Evolutionary conservation across 2,888 invertebrate species (phyloP), one percentile per base, ranked within the genome.

Genomic region (Cheilosia pagana): DNA sequence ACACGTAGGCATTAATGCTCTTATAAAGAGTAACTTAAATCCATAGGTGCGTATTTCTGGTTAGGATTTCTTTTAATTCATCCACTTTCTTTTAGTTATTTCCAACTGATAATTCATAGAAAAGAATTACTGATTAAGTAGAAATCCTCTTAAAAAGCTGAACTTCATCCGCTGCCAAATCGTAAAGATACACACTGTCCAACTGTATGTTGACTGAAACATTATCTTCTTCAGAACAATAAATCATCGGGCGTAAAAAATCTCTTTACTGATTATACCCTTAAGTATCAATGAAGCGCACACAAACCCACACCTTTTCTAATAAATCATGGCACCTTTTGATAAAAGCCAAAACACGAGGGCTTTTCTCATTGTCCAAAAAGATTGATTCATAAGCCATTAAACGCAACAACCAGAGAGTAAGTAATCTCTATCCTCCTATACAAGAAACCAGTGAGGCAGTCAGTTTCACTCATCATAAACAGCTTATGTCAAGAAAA

Each of bases 291-390:
- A 71, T 65, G 59, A 82, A 65, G 48, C 65, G 59, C 53, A 75
- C 52, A 59, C 70, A 59, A 14, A 31, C 39, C 39, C 48, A 48
- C 28, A 70, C 45, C 16, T 70, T 28, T 41, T 16, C 52, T 67
- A 76, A 77, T 82, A 82, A 82, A 77, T 82, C 77, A 82, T 82
- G 48, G 39, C 81, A 77, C 81, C 81, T 76, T 71, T 76, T 77
- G 67, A 77, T 77, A 82, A 71, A 76, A 77, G 71, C 77, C 65
- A 77, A 67, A 59, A 59, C 41, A 81, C 53, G 59, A 81, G 59
- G 76, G 81, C 63, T 59, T 65, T 62, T 78, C 48, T n/a, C 52
- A 72, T 63, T 75, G 81, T 70, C 75, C 75, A 23, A 70, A 81
- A 70, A 77, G 71, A 77, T 71, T 82, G 71, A 77, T 77, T 76